A percentile compares a stretch with the other conserved stretches of the same genome.
phyloP scores from a whole-genome alignment of 2,113 vertebrate species.

The Lepus europaeus region DNA sequence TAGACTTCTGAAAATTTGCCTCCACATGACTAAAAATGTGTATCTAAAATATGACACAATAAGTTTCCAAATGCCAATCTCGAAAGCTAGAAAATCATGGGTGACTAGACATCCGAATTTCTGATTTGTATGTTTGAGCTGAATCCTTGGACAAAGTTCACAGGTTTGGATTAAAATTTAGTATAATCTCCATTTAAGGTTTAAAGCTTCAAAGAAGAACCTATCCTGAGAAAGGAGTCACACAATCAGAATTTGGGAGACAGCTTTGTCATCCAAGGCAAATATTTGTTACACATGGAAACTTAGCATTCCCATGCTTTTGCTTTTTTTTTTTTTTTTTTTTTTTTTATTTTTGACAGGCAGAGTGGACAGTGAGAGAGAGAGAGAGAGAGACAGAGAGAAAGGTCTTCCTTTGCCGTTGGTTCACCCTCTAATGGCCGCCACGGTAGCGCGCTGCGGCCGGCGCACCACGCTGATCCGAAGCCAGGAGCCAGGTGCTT shows the following conservation, averaged over 20 bases:
- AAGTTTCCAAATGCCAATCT: constrained; percentile 59
- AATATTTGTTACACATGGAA: background rate
- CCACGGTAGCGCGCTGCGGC: too few relatives aligned
- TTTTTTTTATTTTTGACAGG: too few relatives aligned
- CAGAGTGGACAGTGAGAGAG: too few relatives aligned
- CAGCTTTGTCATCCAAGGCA: constrained; percentile 24
- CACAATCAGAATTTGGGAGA: constrained; percentile 56
- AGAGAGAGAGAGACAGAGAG: too few relatives aligned
- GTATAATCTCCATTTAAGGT: constrained; percentile 1
- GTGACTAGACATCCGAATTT: constrained; percentile 70
- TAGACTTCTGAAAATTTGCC: constrained; percentile 20
- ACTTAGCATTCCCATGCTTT: background rate
- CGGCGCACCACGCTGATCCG: too few relatives aligned
- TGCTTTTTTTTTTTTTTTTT: constrained; percentile 51
- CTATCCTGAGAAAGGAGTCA: constrained; percentile 63
- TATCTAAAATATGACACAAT: constrained; percentile 30
- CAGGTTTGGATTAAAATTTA: constrained; percentile 32
- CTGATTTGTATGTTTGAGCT: constrained; percentile 64
- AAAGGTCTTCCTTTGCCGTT: too few relatives aligned
- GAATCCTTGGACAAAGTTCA: constrained; percentile 71
- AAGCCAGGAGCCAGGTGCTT: too few relatives aligned
- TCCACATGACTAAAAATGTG: constrained; percentile 38
- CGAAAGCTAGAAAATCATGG: constrained; percentile 25
- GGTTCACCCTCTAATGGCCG: too few relatives aligned
- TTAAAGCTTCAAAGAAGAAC: constrained; percentile 49